These are phyloP conservation scores for Prinia subflava DNA, from an alignment of 2,113 vertebrate genomes.

Conservation along the genomic window DNA sequence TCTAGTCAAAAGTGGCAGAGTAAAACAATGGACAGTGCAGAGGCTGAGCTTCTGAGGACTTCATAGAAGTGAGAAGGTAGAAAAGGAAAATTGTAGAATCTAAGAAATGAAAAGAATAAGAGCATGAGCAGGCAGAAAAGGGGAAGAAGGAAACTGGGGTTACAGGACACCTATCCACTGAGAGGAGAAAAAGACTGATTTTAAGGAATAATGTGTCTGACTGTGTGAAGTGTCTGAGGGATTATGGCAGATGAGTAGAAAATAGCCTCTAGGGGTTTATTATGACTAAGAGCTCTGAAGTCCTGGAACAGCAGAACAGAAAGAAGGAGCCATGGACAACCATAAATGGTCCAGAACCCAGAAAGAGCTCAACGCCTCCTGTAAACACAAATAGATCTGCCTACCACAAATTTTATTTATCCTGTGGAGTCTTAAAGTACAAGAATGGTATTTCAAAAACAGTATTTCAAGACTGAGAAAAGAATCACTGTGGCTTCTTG, in stretches of 20 bases:
- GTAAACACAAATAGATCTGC: constrained; percentile 1
- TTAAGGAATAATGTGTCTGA: background rate
- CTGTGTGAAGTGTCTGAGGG: background rate
- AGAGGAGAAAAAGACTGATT: background rate
- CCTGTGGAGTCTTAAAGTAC: background rate
- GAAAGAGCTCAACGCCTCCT: background rate
- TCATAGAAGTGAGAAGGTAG: background rate
- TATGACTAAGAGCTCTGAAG: background rate
- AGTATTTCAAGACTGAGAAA: background rate
- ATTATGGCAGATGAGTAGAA: background rate
- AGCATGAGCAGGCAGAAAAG: background rate
- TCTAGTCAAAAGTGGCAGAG: background rate
- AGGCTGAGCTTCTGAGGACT: background rate
- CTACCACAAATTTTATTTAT: background rate
- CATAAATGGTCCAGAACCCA: background rate
- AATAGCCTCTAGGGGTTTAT: background rate
- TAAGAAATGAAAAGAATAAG: background rate
- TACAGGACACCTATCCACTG: background rate
- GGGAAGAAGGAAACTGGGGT: background rate
- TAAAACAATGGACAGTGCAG: background rate
- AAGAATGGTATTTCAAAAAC: background rate
- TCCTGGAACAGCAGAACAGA: background rate
- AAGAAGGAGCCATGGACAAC: background rate
- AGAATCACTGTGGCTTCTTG: background rate
- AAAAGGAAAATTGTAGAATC: background rate